A percentile compares a stretch with the other conserved stretches of the same genome.
These are phyloP conservation scores for Caenorhabditis sp. DNA, from an alignment of 2,888 invertebrate species.

Conservation along the genomic window DNA sequence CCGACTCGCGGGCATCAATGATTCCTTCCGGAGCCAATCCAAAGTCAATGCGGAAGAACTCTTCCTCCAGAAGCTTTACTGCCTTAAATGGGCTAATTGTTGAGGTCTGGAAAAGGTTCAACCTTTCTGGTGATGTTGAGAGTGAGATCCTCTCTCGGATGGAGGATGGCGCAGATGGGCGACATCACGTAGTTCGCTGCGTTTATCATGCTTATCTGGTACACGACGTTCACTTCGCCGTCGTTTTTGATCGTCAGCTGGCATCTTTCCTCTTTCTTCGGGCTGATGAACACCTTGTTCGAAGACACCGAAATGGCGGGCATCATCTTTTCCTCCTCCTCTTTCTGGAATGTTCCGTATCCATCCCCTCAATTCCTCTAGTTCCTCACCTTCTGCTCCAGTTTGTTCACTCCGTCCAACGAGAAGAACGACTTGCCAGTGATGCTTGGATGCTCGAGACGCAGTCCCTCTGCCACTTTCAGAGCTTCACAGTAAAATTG, in stretches of 20 bases:
- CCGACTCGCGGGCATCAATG: constrained; percentile 45
- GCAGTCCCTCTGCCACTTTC: constrained; percentile 50
- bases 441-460: constrained; percentile 49
- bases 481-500: constrained; percentile 52
- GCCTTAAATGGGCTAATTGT: too few relatives aligned
- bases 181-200: constrained; percentile 49
- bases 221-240: constrained; percentile 45
- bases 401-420: constrained; percentile 17
- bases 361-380: neutral
- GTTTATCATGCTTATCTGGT: constrained; percentile 47
- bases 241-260: constrained; percentile 35
- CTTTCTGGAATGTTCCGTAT: constrained; percentile 23
- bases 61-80: constrained; percentile 28
- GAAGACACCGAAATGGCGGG: constrained; percentile 39
- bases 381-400: constrained; percentile 36
- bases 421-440: constrained; percentile 47
- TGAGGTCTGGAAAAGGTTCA: too few relatives aligned
- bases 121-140: constrained; percentile 47
- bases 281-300: constrained; percentile 38
- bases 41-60: constrained; percentile 53
- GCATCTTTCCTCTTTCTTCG: constrained; percentile 49
- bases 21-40: constrained; percentile 52
- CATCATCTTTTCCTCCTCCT: constrained; percentile 43
- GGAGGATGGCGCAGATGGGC: constrained; percentile 51
- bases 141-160: constrained; percentile 44